Evolutionary conservation across 2,113 vertebrate genomes (phyloP).

Genomic region (Poeciliopsis retropinna): DNA sequence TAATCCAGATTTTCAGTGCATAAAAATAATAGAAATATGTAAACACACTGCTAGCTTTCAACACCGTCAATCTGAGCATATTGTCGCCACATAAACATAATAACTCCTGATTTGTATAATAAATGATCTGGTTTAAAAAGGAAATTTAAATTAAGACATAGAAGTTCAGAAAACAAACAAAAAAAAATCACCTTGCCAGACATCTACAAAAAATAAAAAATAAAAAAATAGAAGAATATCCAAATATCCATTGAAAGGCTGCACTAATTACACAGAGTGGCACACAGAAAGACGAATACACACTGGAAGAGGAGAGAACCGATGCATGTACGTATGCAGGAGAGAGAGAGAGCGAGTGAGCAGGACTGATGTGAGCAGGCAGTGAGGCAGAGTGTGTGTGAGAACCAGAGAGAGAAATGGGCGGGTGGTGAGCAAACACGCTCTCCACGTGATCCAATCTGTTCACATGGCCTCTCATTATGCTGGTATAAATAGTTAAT

Average conservation of each 20-base stretch:
- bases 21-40: neutral
- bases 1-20: no score
- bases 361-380: conserved; percentile 41
- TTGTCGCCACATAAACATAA: neutral
- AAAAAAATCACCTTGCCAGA: neutral
- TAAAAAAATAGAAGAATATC: neutral
- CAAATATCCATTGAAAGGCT: neutral
- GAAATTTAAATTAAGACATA: neutral
- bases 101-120: neutral
- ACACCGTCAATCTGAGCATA: neutral
- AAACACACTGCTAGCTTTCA: neutral
- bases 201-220: neutral
- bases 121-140: neutral
- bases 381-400: conserved; percentile 47
- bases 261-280: neutral
- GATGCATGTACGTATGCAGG: conserved; percentile 17
- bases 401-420: conserved; percentile 4
- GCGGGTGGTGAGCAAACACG: conserved; percentile 50
- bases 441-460: conserved; percentile 72
- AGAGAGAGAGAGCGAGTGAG: conserved; percentile 28
- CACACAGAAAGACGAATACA: neutral
- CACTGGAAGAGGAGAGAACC: neutral
- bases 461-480: conserved; percentile 73
- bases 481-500: conserved; percentile 61
- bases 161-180: neutral